phyloP scores from a whole-genome alignment of 2,888 invertebrate species.

The Helobdella robusta region DNA sequence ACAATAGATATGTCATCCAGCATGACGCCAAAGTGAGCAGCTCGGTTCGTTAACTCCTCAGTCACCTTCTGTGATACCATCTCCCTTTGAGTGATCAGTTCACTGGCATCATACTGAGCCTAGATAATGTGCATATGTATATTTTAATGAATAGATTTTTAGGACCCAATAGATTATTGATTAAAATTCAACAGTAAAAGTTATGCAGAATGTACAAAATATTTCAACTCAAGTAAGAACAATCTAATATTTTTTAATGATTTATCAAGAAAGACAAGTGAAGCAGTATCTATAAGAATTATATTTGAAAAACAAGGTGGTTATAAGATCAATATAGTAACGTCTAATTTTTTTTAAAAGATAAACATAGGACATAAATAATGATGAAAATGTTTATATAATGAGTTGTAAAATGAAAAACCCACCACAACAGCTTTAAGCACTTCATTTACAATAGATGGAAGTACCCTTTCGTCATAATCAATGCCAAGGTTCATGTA shows the following conservation, averaged over 20 bases:
- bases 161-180: too few species aligned
- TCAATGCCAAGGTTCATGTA: constrained; percentile 91
- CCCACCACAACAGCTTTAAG: constrained; percentile 83
- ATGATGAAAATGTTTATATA: too few species aligned
- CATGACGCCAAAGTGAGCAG: constrained; percentile 86
- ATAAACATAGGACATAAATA: too few species aligned
- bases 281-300: not conserved
- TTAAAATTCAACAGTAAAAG: too few species aligned
- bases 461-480: constrained; percentile 94
- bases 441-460: constrained; percentile 96
- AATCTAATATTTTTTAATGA: too few species aligned
- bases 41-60: constrained; percentile 82
- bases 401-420: constrained; percentile 18
- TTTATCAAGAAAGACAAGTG: not conserved
- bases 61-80: constrained; percentile 77
- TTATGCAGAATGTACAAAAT: too few species aligned
- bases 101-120: constrained; percentile 98
- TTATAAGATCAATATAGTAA: not conserved
- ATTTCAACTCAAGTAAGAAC: too few species aligned
- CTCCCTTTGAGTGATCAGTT: constrained; percentile 96
- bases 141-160: not conserved
- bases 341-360: too few species aligned
- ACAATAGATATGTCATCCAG: constrained; percentile 94
- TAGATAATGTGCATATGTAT: constrained; percentile 37
- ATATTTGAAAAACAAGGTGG: not conserved